Conservation (phyloP, 2,113 vertebrate genomes). For the Aythya baeri region DNA sequence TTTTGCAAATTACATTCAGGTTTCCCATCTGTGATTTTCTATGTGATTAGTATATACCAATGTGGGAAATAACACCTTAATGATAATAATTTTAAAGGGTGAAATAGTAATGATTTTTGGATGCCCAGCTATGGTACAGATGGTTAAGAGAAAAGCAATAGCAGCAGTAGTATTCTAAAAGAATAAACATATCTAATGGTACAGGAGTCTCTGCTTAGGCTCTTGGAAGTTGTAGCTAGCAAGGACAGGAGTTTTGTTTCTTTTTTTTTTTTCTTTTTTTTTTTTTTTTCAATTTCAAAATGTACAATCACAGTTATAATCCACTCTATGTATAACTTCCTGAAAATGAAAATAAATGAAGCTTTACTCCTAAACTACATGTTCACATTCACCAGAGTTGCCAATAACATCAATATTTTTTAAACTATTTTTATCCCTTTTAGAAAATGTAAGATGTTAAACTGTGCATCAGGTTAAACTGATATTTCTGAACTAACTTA, state of each 20-base stretch:
- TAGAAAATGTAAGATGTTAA: neutral
- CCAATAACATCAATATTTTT: neutral
- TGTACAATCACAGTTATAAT: neutral
- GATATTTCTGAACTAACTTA: neutral
- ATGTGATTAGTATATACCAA: neutral
- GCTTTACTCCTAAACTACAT: neutral
- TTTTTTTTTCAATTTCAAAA: neutral
- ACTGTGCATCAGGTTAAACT: neutral
- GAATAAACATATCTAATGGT: neutral
- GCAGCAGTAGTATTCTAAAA: neutral
- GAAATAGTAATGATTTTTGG: neutral
- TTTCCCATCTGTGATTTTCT: neutral
- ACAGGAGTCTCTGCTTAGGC: neutral
- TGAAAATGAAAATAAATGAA: neutral
- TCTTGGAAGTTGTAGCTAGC: neutral
- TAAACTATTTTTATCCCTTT: neutral
- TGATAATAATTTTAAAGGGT: neutral
- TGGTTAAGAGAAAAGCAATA: neutral
- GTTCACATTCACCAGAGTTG: neutral
- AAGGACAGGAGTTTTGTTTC: neutral
- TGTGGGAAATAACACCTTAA: neutral
- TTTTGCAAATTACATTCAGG: neutral
- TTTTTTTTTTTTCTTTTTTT: neutral
- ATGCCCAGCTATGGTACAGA: neutral
- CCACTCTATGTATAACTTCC: neutral